Evolutionary conservation across 2,888 invertebrate genomes (phyloP).

Genomic region (Geophilus truncorum): DNA sequence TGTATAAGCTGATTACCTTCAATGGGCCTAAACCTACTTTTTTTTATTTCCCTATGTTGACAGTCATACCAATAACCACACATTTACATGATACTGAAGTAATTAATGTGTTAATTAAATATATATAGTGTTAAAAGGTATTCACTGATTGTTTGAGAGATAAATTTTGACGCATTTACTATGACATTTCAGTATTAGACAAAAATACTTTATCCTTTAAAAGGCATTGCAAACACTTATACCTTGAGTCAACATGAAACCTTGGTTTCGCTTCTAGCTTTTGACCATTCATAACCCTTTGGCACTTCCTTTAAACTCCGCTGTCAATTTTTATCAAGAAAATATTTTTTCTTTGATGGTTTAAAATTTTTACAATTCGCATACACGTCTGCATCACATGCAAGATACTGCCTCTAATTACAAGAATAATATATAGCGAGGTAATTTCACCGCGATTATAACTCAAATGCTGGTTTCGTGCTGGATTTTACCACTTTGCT

Average conservation of each 20-base stretch:
- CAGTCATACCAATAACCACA: not conserved
- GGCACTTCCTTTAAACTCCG: not conserved
- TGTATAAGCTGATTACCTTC: constrained; percentile 7
- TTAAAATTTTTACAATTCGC: not conserved
- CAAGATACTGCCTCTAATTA: no score
- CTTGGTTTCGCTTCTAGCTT: not conserved
- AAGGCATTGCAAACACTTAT: not conserved
- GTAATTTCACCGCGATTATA: not conserved
- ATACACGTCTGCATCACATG: no score
- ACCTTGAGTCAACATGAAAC: not conserved
- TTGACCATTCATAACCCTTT: not conserved
- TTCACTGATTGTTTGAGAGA: no score
- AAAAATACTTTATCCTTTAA: not conserved
- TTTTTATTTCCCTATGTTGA: not conserved
- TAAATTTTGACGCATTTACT: not conserved
- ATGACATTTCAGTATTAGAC: not conserved
- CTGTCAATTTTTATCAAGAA: not conserved
- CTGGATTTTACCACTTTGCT: not conserved
- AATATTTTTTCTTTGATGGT: not conserved
- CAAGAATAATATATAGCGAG: not conserved
- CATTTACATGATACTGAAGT: not conserved
- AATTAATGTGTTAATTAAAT: no score
- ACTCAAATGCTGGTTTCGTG: not conserved
- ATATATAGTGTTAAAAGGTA: no score
- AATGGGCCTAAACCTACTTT: not conserved